phyloP scores from a whole-genome alignment of 2,888 invertebrate species.

The Ditula angustiorana region DNA sequence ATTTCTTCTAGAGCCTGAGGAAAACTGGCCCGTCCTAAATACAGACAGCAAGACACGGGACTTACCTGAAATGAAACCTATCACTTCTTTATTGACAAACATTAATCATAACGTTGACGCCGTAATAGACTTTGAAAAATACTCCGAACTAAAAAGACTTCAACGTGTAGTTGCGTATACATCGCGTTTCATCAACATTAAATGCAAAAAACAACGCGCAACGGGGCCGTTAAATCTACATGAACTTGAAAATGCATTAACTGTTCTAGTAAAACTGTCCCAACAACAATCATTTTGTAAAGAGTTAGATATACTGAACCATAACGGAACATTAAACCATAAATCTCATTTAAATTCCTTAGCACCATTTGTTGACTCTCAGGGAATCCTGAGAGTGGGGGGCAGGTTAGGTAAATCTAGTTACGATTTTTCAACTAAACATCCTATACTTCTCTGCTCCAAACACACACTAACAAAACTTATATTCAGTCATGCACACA shows the following conservation, averaged over 20 bases:
- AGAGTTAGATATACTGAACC: constrained; percentile 9
- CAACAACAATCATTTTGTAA: constrained; percentile 18
- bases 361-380: background rate
- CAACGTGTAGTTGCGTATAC: too few species aligned
- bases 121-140: background rate
- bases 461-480: constrained; percentile 35
- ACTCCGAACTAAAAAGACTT: background rate
- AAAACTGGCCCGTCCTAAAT: background rate
- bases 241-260: constrained; percentile 11
- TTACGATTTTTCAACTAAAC: constrained; percentile 25
- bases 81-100: background rate
- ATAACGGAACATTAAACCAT: constrained; percentile 2
- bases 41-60: background rate
- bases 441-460: constrained; percentile 14
- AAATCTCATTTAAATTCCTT: background rate
- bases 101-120: background rate
- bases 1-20: background rate
- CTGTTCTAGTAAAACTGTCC: constrained; percentile 18
- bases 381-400: background rate
- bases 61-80: background rate
- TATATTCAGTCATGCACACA: constrained; percentile 32
- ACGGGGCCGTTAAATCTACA: background rate
- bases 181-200: too few species aligned
- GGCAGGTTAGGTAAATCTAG: constrained; percentile 17
- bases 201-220: too few species aligned